Conservation (phyloP, 2,797 vertebrate species). For the Acanthurus lineatus region DNA sequence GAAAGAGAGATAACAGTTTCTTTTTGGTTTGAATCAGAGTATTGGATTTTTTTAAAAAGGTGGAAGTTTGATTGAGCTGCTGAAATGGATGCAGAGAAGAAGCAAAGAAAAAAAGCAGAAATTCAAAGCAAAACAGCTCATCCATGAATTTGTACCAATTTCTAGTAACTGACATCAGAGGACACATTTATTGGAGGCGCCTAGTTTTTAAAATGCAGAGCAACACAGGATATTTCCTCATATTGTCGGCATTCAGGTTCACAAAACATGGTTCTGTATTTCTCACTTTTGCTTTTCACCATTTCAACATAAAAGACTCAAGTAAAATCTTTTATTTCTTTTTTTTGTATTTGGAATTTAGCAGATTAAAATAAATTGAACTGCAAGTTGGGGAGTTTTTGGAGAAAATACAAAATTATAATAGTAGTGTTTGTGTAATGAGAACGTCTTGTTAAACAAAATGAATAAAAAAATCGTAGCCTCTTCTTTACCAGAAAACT, state of each 20-base stretch:
- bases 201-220: conserved; percentile 13
- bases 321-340: neutral
- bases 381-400: too few species aligned
- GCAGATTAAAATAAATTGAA: neutral
- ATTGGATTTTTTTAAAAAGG: conserved; percentile 56
- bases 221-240: conserved; percentile 8
- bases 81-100: conserved; percentile 47
- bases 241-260: conserved; percentile 12
- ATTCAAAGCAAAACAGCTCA: conserved; percentile 50
- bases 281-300: conserved; percentile 20
- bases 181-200: too few species aligned
- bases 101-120: conserved; percentile 34
- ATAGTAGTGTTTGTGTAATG: too few species aligned
- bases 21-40: conserved; percentile 39
- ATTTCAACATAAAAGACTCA: conserved; percentile 2
- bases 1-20: conserved; percentile 36
- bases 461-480: too few species aligned
- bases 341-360: neutral
- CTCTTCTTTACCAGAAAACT: too few species aligned
- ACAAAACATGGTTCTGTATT: conserved; percentile 4
- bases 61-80: conserved; percentile 46
- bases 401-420: too few species aligned
- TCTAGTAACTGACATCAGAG: conserved; percentile 53
- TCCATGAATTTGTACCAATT: conserved; percentile 46
- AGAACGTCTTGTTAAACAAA: too few species aligned